Percentiles rank a stretch among this genome's conserved stretches.
Conservation (phyloP, 2,113 vertebrate species). For the Nasalis larvatus region DNA sequence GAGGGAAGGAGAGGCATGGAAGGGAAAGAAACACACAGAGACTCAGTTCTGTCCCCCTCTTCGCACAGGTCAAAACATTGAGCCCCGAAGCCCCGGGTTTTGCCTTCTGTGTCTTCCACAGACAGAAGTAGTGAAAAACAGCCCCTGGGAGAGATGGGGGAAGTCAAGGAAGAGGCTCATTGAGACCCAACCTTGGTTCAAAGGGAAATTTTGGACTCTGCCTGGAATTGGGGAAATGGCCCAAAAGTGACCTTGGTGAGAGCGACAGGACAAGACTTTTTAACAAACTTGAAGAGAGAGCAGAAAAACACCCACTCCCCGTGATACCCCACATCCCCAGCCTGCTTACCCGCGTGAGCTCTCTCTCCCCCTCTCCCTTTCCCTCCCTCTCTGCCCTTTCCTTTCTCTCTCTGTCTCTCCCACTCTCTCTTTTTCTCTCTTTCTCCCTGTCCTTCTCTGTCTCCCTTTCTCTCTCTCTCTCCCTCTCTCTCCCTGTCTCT, state of each 20-base stretch:
- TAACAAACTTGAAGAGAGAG: neutral
- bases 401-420: too few species aligned
- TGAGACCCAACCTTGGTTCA: neutral
- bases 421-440: neutral
- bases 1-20: conserved; percentile 43
- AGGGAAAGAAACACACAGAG: conserved; percentile 13
- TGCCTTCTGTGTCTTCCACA: neutral
- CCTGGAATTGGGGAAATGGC: neutral
- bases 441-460: too few species aligned
- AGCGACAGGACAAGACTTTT: neutral
- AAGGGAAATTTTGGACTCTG: neutral
- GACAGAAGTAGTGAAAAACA: neutral
- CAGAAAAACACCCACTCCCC: neutral
- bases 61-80: neutral
- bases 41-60: neutral
- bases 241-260: neutral
- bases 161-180: neutral
- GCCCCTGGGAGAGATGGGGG: neutral
- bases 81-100: neutral
- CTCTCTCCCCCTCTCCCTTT: neutral
- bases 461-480: too few species aligned
- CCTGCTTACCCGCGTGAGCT: too few species aligned
- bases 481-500: too few species aligned
- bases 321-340: neutral
- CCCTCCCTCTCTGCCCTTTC: neutral